A percentile compares a stretch with the other conserved stretches of the same genome.
Evolutionary conservation across 2,113 vertebrate genomes (phyloP).

Genomic region (Vanacampus margaritifer): DNA sequence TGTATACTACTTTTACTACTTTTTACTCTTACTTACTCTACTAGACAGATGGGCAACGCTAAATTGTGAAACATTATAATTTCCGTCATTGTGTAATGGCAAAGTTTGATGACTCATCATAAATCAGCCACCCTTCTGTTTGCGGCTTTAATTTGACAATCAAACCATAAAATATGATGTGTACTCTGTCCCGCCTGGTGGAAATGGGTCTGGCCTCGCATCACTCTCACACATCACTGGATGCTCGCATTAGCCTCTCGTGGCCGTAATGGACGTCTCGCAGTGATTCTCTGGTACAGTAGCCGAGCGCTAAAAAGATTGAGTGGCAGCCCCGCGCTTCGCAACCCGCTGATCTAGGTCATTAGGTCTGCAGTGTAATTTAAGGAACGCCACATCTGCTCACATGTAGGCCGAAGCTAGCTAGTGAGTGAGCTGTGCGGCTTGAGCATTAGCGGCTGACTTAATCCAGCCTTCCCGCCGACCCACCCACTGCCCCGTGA

Average conservation of each 20-base stretch:
- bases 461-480: slow-evolving; percentile 37
- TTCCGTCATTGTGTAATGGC: background rate
- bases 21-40: background rate
- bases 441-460: slow-evolving; percentile 39
- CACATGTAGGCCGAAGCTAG: slow-evolving; percentile 47
- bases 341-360: slow-evolving; percentile 63
- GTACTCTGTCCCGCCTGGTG: background rate
- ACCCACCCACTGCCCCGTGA: slow-evolving; percentile 18
- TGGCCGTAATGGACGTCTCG: background rate
- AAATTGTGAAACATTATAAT: background rate
- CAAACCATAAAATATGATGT: background rate
- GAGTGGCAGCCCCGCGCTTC: slow-evolving; percentile 40
- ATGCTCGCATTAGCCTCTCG: background rate
- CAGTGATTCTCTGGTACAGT: slow-evolving; percentile 2
- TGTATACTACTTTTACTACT: too few species aligned
- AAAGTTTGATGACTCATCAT: background rate
- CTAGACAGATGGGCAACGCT: background rate
- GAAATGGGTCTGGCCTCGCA: background rate
- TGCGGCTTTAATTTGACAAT: background rate
- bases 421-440: slow-evolving; percentile 31
- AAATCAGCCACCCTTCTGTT: background rate
- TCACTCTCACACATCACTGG: background rate
- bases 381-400: slow-evolving; percentile 68
- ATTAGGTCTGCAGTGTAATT: slow-evolving; percentile 70
- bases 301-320: slow-evolving; percentile 39